A percentile compares a stretch with the other conserved stretches of the same genome.
phyloP scores from a whole-genome alignment of 2,113 vertebrate species.

The Hylia prasina region DNA sequence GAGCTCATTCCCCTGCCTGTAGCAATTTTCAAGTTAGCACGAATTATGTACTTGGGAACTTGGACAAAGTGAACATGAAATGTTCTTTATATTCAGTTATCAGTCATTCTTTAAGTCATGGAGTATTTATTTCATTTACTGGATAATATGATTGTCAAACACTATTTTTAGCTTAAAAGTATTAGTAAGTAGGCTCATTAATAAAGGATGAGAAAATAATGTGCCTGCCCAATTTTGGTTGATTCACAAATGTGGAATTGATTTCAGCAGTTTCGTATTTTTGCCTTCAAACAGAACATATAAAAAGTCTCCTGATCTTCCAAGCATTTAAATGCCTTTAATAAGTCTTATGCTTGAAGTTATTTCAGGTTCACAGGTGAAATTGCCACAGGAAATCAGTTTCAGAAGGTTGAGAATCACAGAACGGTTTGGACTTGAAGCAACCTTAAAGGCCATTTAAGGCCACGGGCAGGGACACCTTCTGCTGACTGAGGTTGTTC shows the following conservation, averaged over 20 bases:
- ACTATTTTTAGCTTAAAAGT: background rate
- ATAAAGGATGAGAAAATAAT: background rate
- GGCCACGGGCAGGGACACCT: background rate
- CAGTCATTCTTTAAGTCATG: background rate
- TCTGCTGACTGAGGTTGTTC: background rate
- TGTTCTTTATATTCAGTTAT: background rate
- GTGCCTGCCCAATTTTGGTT: background rate
- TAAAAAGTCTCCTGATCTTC: background rate
- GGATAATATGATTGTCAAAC: background rate
- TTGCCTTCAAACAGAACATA: background rate
- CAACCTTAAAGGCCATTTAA: background rate
- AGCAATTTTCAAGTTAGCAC: background rate
- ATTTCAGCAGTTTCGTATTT: background rate
- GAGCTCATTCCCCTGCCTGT: background rate
- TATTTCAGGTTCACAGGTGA: background rate
- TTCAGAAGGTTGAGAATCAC: background rate
- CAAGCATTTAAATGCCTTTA: background rate
- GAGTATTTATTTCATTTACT: background rate
- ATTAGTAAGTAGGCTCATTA: background rate
- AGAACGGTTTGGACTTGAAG: background rate
- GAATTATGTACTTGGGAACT: background rate
- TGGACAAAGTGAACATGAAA: background rate
- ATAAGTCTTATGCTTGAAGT: background rate
- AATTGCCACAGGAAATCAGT: background rate
- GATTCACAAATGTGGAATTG: background rate